Base-by-base conservation (phyloP, 2,888 invertebrate genomes). In the Brachylomia viminalis region DNA sequence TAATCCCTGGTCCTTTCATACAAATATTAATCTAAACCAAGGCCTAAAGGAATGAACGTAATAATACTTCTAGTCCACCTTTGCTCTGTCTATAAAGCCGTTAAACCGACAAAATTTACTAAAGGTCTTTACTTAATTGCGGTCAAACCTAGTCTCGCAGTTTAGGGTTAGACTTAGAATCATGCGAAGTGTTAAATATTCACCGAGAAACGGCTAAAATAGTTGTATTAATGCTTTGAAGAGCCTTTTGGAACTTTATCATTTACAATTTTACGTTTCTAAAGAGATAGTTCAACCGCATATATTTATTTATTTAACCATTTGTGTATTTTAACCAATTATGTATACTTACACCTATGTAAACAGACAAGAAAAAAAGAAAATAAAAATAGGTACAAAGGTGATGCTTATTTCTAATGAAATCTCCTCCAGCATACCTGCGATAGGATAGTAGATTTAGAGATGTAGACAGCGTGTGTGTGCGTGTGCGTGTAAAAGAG, bases 81-180 rank as follows among this genome's bases (percentile, higher is more conserved):
- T 33, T 42, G n/a, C 61, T 64, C 77, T 77, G 73, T 85, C 73
- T 80, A 77, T 82, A 84, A 85, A 85, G 79, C 84, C 77, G 83
- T 79, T 82, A 82, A 82, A 82, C 82, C 76, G 68, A 70, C 75
- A 69, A 87, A 90, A 90, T 89, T 91, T 86, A 87, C 83, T 88
- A 86, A 88, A 88, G 87, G 88, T 82, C 88, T 85, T 77, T 45
- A 73, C 78, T 86, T 91, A 90, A 90, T 91, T 89, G 91, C 89
- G 90, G 91, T 89, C 85, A 77, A 86, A 83, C 79, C 82, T 82
- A 79, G 27, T 45, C 59, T 45, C 58, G 47, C 47, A 59, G 58
- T 61, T 77, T 64, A 70, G 54, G 73, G 61, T 71, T 62, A 38
- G 42, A 42, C 30, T 59, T 54, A 59, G 61, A 61, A 78, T 78